phyloP scores from a whole-genome alignment of 2,113 vertebrate species.

The Equus quagga region DNA sequence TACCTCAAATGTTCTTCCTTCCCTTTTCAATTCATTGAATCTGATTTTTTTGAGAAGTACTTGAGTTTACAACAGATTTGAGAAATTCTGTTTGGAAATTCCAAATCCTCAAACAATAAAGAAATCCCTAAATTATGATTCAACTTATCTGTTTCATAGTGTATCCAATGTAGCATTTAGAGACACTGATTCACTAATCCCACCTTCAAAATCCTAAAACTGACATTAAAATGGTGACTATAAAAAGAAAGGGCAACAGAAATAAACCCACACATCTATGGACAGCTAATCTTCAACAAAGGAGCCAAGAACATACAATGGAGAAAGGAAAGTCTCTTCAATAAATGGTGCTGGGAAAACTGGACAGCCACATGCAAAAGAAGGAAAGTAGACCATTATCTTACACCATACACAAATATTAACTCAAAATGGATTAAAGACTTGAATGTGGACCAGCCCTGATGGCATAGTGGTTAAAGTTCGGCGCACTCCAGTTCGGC shows the following conservation, averaged over 20 bases:
- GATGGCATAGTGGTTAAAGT: no score
- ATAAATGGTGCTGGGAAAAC: no score
- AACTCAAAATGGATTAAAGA: no score
- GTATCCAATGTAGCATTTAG: neutral
- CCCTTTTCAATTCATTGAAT: neutral
- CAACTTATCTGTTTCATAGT: neutral
- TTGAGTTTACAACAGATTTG: conserved; percentile 11
- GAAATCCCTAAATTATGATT: conserved; percentile 16
- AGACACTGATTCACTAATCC: neutral
- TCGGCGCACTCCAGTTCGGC: no score
- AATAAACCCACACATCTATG: no score
- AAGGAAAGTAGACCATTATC: no score
- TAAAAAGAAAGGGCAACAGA: neutral
- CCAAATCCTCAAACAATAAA: neutral
- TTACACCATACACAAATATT: no score
- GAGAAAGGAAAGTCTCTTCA: no score
- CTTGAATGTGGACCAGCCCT: no score
- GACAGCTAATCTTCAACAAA: no score
- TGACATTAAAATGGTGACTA: neutral
- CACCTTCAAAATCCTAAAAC: conserved; percentile 23
- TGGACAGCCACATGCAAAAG: no score
- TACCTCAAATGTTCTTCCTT: neutral
- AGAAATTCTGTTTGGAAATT: conserved; percentile 4
- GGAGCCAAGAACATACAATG: no score
- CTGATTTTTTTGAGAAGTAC: neutral